Conservation (phyloP, 2,888 invertebrate species). For the Eupithecia vulgata region DNA sequence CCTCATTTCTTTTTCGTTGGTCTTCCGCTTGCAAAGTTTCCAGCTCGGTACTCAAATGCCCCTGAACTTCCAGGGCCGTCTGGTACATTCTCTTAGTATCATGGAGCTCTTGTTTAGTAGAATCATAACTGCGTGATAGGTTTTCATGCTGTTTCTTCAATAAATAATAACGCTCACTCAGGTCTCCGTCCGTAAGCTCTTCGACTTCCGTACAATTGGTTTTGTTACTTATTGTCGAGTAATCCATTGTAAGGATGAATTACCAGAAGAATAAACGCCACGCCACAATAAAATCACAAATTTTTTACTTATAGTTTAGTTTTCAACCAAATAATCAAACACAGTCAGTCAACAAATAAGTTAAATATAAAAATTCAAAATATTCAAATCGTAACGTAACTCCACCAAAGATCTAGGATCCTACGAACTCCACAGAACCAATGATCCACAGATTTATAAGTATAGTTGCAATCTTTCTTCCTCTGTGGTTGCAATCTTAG, state of each 20-base stretch:
- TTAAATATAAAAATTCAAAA: too few relatives aligned
- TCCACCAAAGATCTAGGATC: too few relatives aligned
- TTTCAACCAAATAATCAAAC: too few relatives aligned
- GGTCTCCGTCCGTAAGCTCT: conserved; percentile 70
- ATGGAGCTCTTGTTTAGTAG: conserved; percentile 75
- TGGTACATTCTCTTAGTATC: conserved; percentile 73
- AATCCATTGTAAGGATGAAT: conserved; percentile 57
- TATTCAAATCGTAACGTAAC: too few relatives aligned
- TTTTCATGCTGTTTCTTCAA: conserved; percentile 74
- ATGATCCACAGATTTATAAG: too few relatives aligned
- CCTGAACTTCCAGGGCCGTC: conserved; percentile 75
- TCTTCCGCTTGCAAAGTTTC: conserved; percentile 73
- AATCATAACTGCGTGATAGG: conserved; percentile 67
- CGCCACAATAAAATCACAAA: background rate
- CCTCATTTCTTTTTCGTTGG: conserved; percentile 60
- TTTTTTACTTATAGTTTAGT: too few relatives aligned
- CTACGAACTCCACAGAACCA: too few relatives aligned
- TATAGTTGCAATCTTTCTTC: too few relatives aligned
- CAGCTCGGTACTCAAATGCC: conserved; percentile 72
- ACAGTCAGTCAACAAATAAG: too few relatives aligned
- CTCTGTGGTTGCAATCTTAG: too few relatives aligned
- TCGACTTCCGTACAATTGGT: conserved; percentile 71
- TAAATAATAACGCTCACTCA: conserved; percentile 71
- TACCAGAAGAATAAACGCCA: background rate
- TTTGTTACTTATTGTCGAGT: conserved; percentile 77